Evolutionary conservation across 2,888 invertebrate genomes (phyloP), one percentile per base, ranked within the genome.

Genomic region (Hartigia nigra): DNA sequence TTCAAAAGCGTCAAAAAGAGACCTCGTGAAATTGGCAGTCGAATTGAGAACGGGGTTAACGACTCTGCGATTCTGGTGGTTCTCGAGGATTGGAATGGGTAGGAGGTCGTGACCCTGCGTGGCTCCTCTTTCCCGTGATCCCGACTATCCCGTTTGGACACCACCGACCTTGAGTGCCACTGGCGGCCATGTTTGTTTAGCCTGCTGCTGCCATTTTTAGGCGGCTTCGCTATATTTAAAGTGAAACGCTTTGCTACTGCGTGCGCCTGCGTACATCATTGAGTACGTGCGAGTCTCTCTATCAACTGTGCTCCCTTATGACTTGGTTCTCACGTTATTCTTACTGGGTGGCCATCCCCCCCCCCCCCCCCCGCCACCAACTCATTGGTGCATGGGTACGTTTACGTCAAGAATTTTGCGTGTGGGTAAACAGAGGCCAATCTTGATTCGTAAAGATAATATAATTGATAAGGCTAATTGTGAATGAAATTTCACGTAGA

Each of bases 51-150:
- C 84, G 84, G 82, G 86, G 87, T 79, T 84, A 86, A 85, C 84
- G 84, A 88, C 85, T 86, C 83, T 83, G 79, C 83, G 84, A 55
- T 55, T 9, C 23, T 9, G 55, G 9, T 55, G 23, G 9, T 23
- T 9, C 55, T 55, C 23, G 55, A 55, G 55, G 55, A 55, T 83
- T 81, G 82, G 84, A 86, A 72, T 14, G 72, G 31, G 85, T 82
- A 88, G 86, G 84, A 88, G 87, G 86, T 87, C 87, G 82, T 87
- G 87, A 88, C 88, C 87, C 83, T 86, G 84, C 87, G 84, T 55
- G 55, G 55, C 55, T 55, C 55, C 23, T 9, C 23, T 80, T 85
- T 83, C 81, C 82, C 78, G 82, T 83, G 85, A 84, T 84, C 86
- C 55, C 55, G 55, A 9, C 55, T 23, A 55, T 55, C 23, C 55